phyloP scores from a whole-genome alignment of 2,888 invertebrate species.

The Rhabditoides inermis region DNA sequence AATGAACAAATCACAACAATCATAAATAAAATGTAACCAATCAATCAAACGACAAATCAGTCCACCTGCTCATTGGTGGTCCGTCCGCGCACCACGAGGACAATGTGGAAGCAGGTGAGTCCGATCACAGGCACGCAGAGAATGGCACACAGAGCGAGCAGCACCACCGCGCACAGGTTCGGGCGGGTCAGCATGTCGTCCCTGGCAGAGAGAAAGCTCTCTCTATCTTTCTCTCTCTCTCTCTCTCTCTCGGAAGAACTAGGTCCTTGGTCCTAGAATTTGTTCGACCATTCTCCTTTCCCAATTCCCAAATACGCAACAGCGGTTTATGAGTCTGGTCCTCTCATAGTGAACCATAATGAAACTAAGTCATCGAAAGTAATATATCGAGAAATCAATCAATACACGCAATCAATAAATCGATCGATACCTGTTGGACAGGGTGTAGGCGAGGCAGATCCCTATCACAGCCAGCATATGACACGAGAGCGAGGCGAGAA shows the following conservation, averaged over 20 bases:
- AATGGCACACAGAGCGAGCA: conserved; percentile 82
- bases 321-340: too few relatives aligned
- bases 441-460: conserved; percentile 81
- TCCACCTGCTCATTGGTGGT: conserved; percentile 91
- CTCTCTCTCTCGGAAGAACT: too few relatives aligned
- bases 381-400: neutral
- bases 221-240: too few relatives aligned
- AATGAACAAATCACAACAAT: neutral
- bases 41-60: neutral
- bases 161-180: conserved; percentile 61
- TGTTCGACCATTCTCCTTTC: neutral
- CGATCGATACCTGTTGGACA: conserved; percentile 54
- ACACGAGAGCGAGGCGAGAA: conserved; percentile 84
- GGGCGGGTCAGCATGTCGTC: conserved; percentile 37
- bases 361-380: too few relatives aligned
- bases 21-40: neutral
- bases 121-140: conserved; percentile 93
- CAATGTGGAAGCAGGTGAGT: conserved; percentile 92
- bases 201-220: too few relatives aligned
- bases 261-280: neutral
- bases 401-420: neutral
- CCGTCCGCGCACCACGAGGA: conserved; percentile 85
- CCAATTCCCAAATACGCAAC: too few relatives aligned
- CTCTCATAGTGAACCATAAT: too few relatives aligned
- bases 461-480: conserved; percentile 97